A percentile compares a stretch with the other conserved stretches of the same genome.
phyloP scores from a whole-genome alignment of 2,113 vertebrate species.

The Chrysochloris asiatica region DNA sequence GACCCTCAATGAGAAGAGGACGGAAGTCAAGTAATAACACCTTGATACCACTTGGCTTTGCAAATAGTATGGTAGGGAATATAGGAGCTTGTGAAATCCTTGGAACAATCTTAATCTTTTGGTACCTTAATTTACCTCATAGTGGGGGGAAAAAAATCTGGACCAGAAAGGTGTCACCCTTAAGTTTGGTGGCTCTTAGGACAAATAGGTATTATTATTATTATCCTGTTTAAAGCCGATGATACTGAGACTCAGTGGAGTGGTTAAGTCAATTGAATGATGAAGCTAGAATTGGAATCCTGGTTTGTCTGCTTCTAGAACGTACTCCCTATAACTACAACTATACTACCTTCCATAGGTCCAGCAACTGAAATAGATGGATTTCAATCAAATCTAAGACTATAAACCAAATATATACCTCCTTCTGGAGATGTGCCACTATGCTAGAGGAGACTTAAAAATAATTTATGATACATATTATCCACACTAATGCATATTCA shows the following conservation, averaged over 20 bases:
- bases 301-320: background rate
- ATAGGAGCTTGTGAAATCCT: background rate
- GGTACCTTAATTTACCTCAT: background rate
- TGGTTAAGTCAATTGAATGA: background rate
- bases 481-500: background rate
- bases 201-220: background rate
- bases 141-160: background rate
- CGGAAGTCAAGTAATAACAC: background rate
- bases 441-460: conserved; percentile 43
- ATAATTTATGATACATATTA: conserved; percentile 24
- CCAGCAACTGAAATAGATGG: background rate
- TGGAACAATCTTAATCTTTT: background rate
- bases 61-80: background rate
- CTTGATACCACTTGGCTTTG: background rate
- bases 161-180: background rate
- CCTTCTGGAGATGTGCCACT: background rate
- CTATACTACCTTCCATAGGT: background rate
- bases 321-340: background rate
- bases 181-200: background rate
- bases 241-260: background rate
- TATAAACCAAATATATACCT: conserved; percentile 37
- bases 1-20: background rate
- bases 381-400: background rate
- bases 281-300: background rate
- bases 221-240: background rate